These are phyloP conservation scores for Drosophila fuyamai DNA, from an alignment of 1,140 invertebrate genomes.

Conservation along the genomic window DNA sequence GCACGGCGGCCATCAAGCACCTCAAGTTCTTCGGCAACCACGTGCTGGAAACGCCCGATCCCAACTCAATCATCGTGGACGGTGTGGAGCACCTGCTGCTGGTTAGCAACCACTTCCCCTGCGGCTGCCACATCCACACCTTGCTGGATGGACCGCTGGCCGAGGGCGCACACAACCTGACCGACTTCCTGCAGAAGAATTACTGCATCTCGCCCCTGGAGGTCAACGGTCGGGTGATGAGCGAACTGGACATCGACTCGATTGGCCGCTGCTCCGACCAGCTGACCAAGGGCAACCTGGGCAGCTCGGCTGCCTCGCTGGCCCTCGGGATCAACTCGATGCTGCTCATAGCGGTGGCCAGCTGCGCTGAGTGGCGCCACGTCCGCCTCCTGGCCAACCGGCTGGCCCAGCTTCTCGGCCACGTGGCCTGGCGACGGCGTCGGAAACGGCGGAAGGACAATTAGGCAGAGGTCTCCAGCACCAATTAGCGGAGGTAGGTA, in stretches of 20 bases:
- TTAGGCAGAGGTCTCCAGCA: conserved; percentile 18
- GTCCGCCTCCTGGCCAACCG: conserved; percentile 40
- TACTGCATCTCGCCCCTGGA: conserved; percentile 93
- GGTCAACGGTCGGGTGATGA: conserved; percentile 90
- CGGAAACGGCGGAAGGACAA: conserved; percentile 65
- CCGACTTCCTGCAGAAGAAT: conserved; percentile 90
- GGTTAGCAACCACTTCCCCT: conserved; percentile 92
- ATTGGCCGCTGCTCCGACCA: conserved; percentile 89
- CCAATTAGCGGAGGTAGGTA: background rate
- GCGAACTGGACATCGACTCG: conserved; percentile 88
- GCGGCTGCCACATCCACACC: conserved; percentile 92
- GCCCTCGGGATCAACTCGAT: conserved; percentile 72
- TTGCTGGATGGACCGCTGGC: conserved; percentile 90
- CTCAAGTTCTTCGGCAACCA: conserved; percentile 92
- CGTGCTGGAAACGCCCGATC: conserved; percentile 89
- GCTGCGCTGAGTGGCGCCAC: conserved; percentile 69
- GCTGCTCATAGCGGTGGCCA: conserved; percentile 74
- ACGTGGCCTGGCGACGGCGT: conserved; percentile 58
- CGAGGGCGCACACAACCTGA: conserved; percentile 86
- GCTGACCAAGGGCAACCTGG: conserved; percentile 88
- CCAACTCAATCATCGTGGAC: conserved; percentile 88
- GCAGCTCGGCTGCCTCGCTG: conserved; percentile 84
- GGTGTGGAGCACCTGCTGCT: conserved; percentile 89
- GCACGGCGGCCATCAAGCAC: conserved; percentile 88
- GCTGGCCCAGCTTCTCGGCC: conserved; percentile 46